A percentile compares a stretch with the other conserved stretches of the same genome.
These are phyloP conservation scores for Chalcosyrphus nemorum DNA, from an alignment of 2,888 invertebrate species.

Conservation along the genomic window DNA sequence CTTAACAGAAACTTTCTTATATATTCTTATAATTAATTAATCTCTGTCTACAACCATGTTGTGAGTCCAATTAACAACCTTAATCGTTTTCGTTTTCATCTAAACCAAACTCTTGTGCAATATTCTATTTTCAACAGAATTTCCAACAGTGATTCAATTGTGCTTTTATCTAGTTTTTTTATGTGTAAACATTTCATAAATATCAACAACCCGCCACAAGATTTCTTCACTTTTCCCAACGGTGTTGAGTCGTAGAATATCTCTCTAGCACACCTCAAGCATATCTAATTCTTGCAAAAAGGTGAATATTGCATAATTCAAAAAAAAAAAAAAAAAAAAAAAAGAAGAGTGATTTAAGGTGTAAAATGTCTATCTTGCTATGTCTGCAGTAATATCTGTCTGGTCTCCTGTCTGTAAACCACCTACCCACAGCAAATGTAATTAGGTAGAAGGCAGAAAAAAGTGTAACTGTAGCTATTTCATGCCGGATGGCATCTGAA, in stretches of 20 bases:
- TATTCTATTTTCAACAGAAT: neutral
- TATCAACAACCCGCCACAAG: neutral
- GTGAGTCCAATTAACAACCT: slow-evolving; percentile 1
- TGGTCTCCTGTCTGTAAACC: slow-evolving; percentile 42
- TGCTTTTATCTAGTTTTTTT: neutral
- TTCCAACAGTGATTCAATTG: slow-evolving; percentile 8
- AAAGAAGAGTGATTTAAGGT: neutral
- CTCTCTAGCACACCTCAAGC: slow-evolving; percentile 15
- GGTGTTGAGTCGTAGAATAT: neutral
- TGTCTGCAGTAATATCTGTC: slow-evolving; percentile 30
- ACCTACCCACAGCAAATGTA: slow-evolving; percentile 42
- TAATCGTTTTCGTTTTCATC: neutral
- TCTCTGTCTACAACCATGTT: neutral
- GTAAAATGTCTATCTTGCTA: neutral
- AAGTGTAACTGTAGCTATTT: slow-evolving; percentile 45
- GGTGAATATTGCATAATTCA: slow-evolving; percentile 15
- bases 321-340: neutral
- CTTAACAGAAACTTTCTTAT: neutral
- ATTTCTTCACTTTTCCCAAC: neutral
- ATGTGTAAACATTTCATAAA: slow-evolving; percentile 2
- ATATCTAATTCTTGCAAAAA: slow-evolving; percentile 15
- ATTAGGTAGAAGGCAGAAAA: slow-evolving; percentile 53
- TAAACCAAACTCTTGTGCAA: neutral
- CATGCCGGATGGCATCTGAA: slow-evolving; percentile 62
- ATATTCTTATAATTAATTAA: slow-evolving; percentile 17